Percentiles rank a stretch among this genome's conserved stretches.
phyloP scores from a whole-genome alignment of 2,888 invertebrate genomes.

The Zaprionus bogoriensis region DNA sequence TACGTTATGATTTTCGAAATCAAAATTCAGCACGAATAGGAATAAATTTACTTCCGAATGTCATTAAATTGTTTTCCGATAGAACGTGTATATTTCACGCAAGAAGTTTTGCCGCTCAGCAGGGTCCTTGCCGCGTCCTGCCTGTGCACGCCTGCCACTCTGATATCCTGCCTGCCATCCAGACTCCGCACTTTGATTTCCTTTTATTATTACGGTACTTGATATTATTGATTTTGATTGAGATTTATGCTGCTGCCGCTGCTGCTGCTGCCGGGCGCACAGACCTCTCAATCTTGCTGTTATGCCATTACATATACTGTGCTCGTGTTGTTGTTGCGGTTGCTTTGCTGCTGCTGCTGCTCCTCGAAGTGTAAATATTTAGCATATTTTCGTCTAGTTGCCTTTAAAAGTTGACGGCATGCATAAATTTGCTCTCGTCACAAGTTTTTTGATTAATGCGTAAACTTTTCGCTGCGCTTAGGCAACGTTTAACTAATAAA shows the following conservation, averaged over 20 bases:
- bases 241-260: slow-evolving; percentile 64
- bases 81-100: slow-evolving; percentile 78
- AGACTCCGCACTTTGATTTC: slow-evolving; percentile 52
- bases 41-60: slow-evolving; percentile 81
- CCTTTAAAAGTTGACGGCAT: slow-evolving; percentile 1
- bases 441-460: slow-evolving; percentile 66
- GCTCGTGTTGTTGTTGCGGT: slow-evolving; percentile 3
- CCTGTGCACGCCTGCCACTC: not conserved
- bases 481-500: slow-evolving; percentile 48
- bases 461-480: slow-evolving; percentile 45
- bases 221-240: slow-evolving; percentile 80
- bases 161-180: slow-evolving; percentile 6
- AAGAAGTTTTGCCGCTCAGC: slow-evolving; percentile 54
- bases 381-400: slow-evolving; percentile 59
- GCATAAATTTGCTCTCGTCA: not conserved
- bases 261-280: slow-evolving; percentile 23
- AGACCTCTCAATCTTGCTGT: slow-evolving; percentile 21
- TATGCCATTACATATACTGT: slow-evolving; percentile 30
- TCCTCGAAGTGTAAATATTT: slow-evolving; percentile 41
- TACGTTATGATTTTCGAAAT: slow-evolving; percentile 79
- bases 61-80: slow-evolving; percentile 82
- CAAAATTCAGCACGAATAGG: slow-evolving; percentile 80
- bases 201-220: slow-evolving; percentile 74
- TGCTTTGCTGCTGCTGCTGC: slow-evolving; percentile 12
- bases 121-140: slow-evolving; percentile 1